A percentile compares a stretch with the other conserved stretches of the same genome.
Evolutionary conservation across 2,888 invertebrate species (phyloP).

Genomic region (Tenthredo scrophulariae): DNA sequence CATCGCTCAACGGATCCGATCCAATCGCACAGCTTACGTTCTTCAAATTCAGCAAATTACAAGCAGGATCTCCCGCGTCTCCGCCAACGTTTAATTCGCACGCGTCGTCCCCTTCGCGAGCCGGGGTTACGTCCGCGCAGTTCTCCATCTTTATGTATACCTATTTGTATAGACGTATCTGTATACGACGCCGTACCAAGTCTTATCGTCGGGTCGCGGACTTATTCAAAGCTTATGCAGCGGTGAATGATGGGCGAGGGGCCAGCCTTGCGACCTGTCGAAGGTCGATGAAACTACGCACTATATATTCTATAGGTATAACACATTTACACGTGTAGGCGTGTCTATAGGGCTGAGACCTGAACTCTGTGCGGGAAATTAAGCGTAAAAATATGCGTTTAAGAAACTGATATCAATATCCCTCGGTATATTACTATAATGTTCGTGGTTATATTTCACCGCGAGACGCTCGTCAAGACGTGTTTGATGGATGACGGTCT

Average conservation of each 20-base stretch:
- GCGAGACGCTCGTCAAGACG: constrained; percentile 33
- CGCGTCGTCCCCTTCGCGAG: neutral
- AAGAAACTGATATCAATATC: neutral
- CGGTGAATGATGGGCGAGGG: neutral
- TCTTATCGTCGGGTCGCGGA: neutral
- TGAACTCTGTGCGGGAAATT: neutral
- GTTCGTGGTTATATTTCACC: neutral
- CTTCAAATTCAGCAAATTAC: constrained; percentile 30
- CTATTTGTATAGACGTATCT: neutral
- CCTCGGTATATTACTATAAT: neutral
- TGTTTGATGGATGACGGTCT: neutral
- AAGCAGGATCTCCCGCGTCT: neutral
- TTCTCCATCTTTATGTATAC: constrained; percentile 15
- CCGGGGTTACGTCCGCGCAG: neutral
- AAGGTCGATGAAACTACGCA: neutral
- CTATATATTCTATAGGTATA: neutral
- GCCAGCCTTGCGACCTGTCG: neutral
- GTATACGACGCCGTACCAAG: neutral
- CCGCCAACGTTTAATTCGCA: constrained; percentile 6
- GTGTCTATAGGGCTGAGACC: neutral
- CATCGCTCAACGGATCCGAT: constrained; percentile 40
- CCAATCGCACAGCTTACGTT: constrained; percentile 53
- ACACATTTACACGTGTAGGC: neutral
- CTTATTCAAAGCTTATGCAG: neutral
- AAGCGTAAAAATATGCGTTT: neutral